Base-by-base conservation (phyloP, 2,797 vertebrate species). In the Varecia variegata region DNA sequence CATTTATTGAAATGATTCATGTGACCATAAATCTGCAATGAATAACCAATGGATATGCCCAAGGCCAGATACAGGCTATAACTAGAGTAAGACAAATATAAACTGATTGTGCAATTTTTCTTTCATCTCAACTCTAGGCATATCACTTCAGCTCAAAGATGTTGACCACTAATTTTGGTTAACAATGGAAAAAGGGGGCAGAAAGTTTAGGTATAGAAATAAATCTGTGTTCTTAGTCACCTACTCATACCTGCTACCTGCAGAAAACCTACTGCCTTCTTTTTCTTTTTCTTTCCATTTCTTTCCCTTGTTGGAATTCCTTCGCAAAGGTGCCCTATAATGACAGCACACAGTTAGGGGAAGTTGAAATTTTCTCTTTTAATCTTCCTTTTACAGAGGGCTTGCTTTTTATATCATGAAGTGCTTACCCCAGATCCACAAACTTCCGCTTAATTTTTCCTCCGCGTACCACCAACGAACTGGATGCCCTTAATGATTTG, bases 361-460 rank as follows among this genome's bases (percentile, higher is more conserved):
- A 76, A 60, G 60, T 12, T 12, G 60, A 84, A 74, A 84, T 68
- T 20, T 67, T 74, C 62, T 81, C 81, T 40, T 82, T 65, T 52
- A 83, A 13, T 54, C 10, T 30, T 68, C 21, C 30, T 95, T 97
- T 88, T 40, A 96, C 81, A 95, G 25, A 97, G 79, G 74, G 89
- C 0, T 90, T 77, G 43, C 86, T 65, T 93, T 97, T 95, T 40
- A 92, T 88, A 71, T 43, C 81, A 90, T 3, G 43, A 96, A 84
- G 87, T 84, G 65, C 99, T 98, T 99, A 99, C 99, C 99, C 98
- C 56, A 99, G 88, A 88, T 99, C 98, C 91, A 98, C 97, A 97
- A 98, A 98, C 95, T 98, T 99, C 97, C 97, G 97, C 97, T 98
- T 98, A 98, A 98, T 98, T 97, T 98, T 99, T 97, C 98, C 99